These are phyloP conservation scores for Acropternis orthonyx DNA, from an alignment of 2,797 vertebrate species.

Conservation along the genomic window DNA sequence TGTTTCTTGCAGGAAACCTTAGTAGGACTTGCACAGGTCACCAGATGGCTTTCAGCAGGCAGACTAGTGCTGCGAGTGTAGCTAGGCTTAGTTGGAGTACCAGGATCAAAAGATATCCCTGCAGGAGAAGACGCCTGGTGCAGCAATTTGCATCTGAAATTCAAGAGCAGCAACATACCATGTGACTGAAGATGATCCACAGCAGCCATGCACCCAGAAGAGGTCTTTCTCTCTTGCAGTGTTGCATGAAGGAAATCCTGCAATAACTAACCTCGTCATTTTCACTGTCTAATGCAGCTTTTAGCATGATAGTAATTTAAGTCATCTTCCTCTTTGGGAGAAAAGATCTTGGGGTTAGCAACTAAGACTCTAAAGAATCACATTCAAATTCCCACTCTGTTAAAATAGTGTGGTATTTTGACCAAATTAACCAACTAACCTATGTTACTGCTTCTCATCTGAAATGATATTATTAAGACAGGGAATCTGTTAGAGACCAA, in stretches of 20 bases:
- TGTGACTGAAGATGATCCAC: not conserved
- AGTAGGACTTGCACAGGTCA: conserved; percentile 79
- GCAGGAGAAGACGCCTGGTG: conserved; percentile 79
- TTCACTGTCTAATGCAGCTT: not conserved
- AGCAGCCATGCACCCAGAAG: not conserved
- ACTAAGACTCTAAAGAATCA: not conserved
- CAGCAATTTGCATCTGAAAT: conserved; percentile 86
- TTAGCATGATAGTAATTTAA: not conserved
- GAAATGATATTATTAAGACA: not conserved
- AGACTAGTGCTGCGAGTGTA: conserved; percentile 74
- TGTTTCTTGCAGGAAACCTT: conserved; percentile 85
- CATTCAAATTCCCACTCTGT: not conserved
- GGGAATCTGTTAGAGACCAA: not conserved
- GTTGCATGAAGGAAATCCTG: not conserved
- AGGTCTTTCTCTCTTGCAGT: not conserved
- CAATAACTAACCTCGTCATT: not conserved
- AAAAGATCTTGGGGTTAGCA: not conserved
- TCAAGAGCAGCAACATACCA: not conserved
- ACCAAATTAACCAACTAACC: not conserved
- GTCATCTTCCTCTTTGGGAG: not conserved
- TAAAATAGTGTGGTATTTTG: not conserved
- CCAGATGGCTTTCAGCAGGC: conserved; percentile 77
- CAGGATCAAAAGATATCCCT: conserved; percentile 70
- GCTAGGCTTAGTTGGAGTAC: conserved; percentile 80
- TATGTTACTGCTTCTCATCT: not conserved